Evolutionary conservation across 2,113 vertebrate genomes (phyloP).

Genomic region (Plotosus lineatus): DNA sequence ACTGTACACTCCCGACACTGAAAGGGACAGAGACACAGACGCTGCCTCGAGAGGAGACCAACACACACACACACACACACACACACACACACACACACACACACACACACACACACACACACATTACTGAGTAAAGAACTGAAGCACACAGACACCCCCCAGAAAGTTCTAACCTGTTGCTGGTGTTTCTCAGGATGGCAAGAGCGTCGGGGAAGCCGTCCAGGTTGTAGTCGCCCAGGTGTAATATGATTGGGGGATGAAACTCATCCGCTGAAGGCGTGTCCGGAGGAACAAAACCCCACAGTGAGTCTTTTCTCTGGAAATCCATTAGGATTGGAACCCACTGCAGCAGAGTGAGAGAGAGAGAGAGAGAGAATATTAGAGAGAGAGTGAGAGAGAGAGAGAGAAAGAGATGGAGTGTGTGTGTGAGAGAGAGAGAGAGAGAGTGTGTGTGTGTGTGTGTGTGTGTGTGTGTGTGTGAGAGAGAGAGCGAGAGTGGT

Average conservation of each 20-base stretch:
- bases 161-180: constrained; percentile 86
- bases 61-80: neutral
- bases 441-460: too few relatives aligned
- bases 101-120: neutral
- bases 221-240: constrained; percentile 96
- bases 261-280: constrained; percentile 48
- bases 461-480: too few relatives aligned
- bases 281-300: constrained; percentile 79
- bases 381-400: constrained; percentile 14
- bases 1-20: neutral
- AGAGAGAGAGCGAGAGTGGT: too few relatives aligned
- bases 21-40: neutral
- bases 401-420: neutral
- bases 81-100: neutral
- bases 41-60: neutral
- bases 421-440: neutral
- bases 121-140: neutral
- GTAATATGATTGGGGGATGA: constrained; percentile 81
- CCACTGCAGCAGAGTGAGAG: constrained; percentile 74
- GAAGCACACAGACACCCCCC: neutral
- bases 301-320: constrained; percentile 78
- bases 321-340: constrained; percentile 84
- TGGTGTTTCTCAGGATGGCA: constrained; percentile 84
- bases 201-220: constrained; percentile 96
- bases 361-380: constrained; percentile 14